Evolutionary conservation across 2,888 invertebrate species (phyloP).

Genomic region (Harmothoe impar): DNA sequence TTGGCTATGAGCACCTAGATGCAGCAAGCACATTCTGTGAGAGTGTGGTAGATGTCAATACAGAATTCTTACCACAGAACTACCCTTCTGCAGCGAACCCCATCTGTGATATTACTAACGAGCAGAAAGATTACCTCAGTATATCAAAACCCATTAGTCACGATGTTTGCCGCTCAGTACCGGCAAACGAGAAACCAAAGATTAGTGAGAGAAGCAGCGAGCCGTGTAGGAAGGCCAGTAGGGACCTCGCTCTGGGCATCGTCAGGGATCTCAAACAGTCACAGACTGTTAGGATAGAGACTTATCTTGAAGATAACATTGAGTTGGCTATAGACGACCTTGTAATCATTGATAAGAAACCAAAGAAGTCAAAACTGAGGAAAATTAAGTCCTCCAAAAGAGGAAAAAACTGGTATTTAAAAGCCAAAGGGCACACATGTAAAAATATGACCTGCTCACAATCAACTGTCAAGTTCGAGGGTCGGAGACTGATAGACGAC

Average conservation of each 20-base stretch:
- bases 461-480: too few relatives aligned
- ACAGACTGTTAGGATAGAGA: too few relatives aligned
- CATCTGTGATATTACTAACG: conserved; percentile 1
- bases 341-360: conserved; percentile 44
- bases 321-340: conserved; percentile 6
- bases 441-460: not conserved
- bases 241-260: not conserved
- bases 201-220: too few relatives aligned
- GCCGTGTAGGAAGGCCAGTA: too few relatives aligned
- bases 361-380: not conserved
- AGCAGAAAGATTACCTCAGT: too few relatives aligned
- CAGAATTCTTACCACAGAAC: not conserved
- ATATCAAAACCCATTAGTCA: too few relatives aligned
- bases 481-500: conserved; percentile 30
- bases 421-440: not conserved
- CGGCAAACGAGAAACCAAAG: too few relatives aligned
- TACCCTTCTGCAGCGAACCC: not conserved
- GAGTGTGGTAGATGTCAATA: conserved; percentile 10
- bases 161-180: too few relatives aligned
- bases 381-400: not conserved
- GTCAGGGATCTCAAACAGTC: not conserved
- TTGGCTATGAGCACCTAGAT: not conserved
- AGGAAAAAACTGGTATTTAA: not conserved
- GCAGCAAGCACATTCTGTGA: not conserved
- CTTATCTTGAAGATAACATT: not conserved